Conservation (phyloP, 2,888 invertebrate genomes). For the Lathronympha strigana region DNA sequence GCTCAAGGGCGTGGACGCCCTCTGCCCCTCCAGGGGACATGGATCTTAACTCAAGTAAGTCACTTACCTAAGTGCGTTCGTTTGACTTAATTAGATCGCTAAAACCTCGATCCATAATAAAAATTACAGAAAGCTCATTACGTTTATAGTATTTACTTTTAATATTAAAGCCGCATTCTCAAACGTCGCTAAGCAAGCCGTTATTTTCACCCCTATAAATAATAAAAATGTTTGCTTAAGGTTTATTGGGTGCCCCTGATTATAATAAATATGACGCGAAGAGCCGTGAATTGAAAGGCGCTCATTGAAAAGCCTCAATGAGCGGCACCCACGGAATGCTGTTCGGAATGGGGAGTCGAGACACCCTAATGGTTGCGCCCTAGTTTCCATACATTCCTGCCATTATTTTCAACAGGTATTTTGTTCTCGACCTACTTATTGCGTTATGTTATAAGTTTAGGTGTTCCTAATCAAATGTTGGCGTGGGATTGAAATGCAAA, state of each 20-base stretch:
- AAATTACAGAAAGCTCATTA: too few species aligned
- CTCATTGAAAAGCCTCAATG: constrained; percentile 23
- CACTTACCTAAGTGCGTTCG: too few species aligned
- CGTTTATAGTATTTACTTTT: too few species aligned
- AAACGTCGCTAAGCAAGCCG: too few species aligned
- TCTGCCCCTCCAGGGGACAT: too few species aligned
- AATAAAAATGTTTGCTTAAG: neutral
- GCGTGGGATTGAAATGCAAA: too few species aligned
- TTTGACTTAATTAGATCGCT: too few species aligned
- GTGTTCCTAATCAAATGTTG: too few species aligned
- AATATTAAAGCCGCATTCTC: neutral
- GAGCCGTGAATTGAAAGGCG: constrained; percentile 9
- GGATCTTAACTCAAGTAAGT: too few species aligned
- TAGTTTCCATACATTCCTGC: constrained; percentile 51
- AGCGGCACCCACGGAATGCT: constrained; percentile 4
- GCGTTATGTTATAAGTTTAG: constrained; percentile 6
- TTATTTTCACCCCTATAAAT: neutral
- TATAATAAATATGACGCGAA: constrained; percentile 13
- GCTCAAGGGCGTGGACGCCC: too few species aligned
- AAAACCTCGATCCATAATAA: too few species aligned
- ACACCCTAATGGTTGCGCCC: constrained; percentile 44
- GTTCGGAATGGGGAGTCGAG: neutral
- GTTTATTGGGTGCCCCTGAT: constrained; percentile 1
- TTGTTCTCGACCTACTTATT: constrained; percentile 4
- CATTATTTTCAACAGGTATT: constrained; percentile 49